A percentile compares a stretch with the other conserved stretches of the same genome.
phyloP scores from a whole-genome alignment of 1,140 invertebrate species.

The Calliphora vicina region DNA sequence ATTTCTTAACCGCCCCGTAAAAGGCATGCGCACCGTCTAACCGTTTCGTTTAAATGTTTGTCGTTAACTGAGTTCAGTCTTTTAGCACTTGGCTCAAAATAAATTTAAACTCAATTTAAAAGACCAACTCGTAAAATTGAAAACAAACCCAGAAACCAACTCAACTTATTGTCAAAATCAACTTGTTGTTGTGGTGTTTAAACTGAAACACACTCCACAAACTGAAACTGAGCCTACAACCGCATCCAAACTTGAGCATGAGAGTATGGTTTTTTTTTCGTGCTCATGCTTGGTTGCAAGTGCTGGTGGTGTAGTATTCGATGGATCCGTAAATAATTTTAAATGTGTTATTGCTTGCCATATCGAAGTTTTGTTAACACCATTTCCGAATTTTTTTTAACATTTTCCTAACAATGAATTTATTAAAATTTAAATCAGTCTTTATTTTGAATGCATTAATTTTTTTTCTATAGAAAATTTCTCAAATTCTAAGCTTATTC shows the following conservation, averaged over 20 bases:
- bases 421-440: no score
- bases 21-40: neutral
- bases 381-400: no score
- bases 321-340: neutral
- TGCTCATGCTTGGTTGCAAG: no score
- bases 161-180: neutral
- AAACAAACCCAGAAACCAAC: neutral
- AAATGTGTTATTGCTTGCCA: neutral
- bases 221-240: neutral
- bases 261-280: no score
- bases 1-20: no score
- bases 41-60: constrained; percentile 21
- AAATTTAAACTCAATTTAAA: neutral
- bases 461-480: no score
- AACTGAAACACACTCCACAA: no score
- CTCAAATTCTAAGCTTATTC: no score
- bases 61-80: constrained; percentile 20
- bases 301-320: neutral
- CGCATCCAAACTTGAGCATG: neutral
- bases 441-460: no score
- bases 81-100: constrained; percentile 1
- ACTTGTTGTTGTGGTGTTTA: neutral
- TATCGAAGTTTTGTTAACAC: no score
- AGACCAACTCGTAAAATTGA: neutral
- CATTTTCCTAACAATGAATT: no score